Evolutionary conservation across 2,797 vertebrate species (phyloP).

Genomic region (Aplochiton taeniatus): DNA sequence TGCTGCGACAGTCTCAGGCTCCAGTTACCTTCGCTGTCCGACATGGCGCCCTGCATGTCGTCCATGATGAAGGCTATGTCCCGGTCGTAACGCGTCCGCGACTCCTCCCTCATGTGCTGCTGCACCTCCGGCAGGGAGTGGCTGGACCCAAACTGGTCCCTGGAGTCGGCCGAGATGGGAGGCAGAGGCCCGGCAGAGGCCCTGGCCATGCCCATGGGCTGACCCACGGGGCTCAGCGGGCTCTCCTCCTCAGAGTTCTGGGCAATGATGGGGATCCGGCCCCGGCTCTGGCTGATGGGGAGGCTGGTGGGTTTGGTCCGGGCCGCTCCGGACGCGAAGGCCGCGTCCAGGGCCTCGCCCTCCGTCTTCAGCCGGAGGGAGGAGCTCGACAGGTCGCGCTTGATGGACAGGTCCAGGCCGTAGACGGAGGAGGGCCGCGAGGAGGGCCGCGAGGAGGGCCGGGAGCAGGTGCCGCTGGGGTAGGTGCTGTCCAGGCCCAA

Average conservation of each 20-base stretch:
- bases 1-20: slow-evolving; percentile 79
- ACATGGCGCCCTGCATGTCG: slow-evolving; percentile 99
- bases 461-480: slow-evolving; percentile 88
- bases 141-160: slow-evolving; percentile 98
- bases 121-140: slow-evolving; percentile 98
- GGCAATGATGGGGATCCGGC: slow-evolving; percentile 95
- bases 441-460: slow-evolving; percentile 93
- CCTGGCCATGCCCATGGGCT: slow-evolving; percentile 99
- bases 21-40: slow-evolving; percentile 99
- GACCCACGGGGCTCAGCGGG: slow-evolving; percentile 96
- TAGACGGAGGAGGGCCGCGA: slow-evolving; percentile 97
- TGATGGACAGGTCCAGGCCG: slow-evolving; percentile 94
- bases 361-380: slow-evolving; percentile 94
- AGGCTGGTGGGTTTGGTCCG: slow-evolving; percentile 96
- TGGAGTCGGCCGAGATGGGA: slow-evolving; percentile 96
- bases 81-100: slow-evolving; percentile 93
- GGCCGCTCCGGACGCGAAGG: slow-evolving; percentile 86
- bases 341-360: slow-evolving; percentile 88
- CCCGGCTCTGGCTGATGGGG: slow-evolving; percentile 97
- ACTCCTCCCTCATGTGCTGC: slow-evolving; percentile 99
- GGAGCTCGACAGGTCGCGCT: slow-evolving; percentile 94
- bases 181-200: slow-evolving; percentile 97
- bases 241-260: slow-evolving; percentile 99
- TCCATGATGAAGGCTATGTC: slow-evolving; percentile 99
- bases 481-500: slow-evolving; percentile 89